Evolutionary conservation across 1,140 invertebrate genomes (phyloP).

Genomic region (Drosophila virilis): DNA sequence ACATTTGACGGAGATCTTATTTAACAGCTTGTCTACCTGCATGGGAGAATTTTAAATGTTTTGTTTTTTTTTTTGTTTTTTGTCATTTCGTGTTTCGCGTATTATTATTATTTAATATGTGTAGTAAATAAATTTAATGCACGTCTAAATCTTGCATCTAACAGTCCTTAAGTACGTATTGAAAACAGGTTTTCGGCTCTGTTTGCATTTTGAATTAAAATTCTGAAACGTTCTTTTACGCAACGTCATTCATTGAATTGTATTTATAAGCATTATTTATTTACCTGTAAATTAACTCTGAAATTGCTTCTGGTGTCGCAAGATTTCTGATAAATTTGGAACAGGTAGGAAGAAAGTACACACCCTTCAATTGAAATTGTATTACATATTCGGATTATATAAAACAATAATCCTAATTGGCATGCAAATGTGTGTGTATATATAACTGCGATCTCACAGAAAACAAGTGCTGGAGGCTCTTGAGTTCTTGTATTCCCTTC

Average conservation of each 20-base stretch:
- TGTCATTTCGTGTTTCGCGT: background rate
- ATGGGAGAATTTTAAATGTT: background rate
- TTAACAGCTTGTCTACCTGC: background rate
- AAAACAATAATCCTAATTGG: background rate
- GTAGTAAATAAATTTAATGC: background rate
- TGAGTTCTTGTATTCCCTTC: too few relatives aligned
- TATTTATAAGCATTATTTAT: constrained; percentile 17
- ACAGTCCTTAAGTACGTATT: background rate
- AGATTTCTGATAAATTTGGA: background rate
- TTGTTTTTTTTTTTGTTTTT: background rate
- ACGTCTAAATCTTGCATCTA: background rate
- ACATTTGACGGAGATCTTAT: background rate
- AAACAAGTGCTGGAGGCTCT: too few relatives aligned
- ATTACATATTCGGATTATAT: too few relatives aligned
- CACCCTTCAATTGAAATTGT: background rate
- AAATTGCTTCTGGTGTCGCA: constrained; percentile 1
- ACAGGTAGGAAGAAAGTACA: background rate
- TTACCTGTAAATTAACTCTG: constrained; percentile 5
- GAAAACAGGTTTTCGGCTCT: background rate
- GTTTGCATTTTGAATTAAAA: constrained; percentile 13
- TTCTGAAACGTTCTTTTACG: background rate
- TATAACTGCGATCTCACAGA: too few relatives aligned
- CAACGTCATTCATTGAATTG: constrained; percentile 18
- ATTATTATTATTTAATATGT: background rate
- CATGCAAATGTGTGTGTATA: too few relatives aligned